Evolutionary conservation across 2,888 invertebrate genomes (phyloP).

Genomic region (Gerris lacustris): DNA sequence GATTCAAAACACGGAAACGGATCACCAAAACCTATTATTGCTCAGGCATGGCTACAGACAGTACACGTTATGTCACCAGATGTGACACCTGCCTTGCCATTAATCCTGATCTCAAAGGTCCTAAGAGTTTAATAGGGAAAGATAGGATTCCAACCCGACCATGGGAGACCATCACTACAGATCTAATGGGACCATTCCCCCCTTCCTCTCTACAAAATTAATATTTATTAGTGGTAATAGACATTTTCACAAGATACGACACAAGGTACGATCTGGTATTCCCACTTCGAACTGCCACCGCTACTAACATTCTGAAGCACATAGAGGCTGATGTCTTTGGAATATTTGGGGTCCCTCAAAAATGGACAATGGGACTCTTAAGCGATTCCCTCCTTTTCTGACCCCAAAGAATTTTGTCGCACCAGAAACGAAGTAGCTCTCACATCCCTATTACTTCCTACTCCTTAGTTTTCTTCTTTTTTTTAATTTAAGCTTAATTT

Average conservation of each 20-base stretch:
- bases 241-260: constrained; percentile 31
- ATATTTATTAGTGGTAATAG: constrained; percentile 30
- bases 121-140: constrained; percentile 5
- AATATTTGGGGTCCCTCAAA: constrained; percentile 28
- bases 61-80: constrained; percentile 1
- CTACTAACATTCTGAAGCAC: background rate
- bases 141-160: constrained; percentile 7
- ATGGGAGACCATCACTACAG: constrained; percentile 25
- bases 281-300: constrained; percentile 24
- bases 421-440: too few species aligned
- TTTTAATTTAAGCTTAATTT: too few species aligned
- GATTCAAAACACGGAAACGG: background rate
- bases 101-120: constrained; percentile 13
- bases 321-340: constrained; percentile 20
- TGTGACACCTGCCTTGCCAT: background rate
- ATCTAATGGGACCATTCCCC: constrained; percentile 21
- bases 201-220: constrained; percentile 16
- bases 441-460: too few species aligned
- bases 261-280: too few species aligned
- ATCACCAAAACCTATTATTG: background rate
- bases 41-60: background rate
- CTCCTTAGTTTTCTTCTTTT: too few species aligned
- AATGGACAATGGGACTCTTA: too few species aligned
- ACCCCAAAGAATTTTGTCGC: too few species aligned
- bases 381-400: too few species aligned